Base-by-base conservation (phyloP, 2,888 invertebrate genomes). In the Crematogaster levior region DNA sequence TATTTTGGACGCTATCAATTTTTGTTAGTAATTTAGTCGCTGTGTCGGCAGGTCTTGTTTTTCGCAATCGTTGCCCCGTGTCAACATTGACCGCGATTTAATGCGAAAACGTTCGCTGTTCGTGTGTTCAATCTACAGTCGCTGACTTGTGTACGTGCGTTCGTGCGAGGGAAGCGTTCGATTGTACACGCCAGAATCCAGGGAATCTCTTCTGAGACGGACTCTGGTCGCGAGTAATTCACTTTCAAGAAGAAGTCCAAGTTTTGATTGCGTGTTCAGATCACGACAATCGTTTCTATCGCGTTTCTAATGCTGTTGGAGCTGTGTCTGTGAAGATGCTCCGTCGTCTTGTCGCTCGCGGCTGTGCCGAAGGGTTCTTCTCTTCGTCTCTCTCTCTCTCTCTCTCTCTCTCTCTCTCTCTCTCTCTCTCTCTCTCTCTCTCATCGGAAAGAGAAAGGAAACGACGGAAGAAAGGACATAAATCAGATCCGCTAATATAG, bases 181-280 rank as follows among this genome's bases (percentile, higher is more conserved):
- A 34, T 68, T 40, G 72, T 84, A 51, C 51, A 84, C 61, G 81
- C 43, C 18, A 68, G 30, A 27, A 80, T 84, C 83, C 84, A 63
- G 30, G 34, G 60, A 86, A 40, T 37, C 80, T 82, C 86, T 81
- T 74, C 83, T 48, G 74, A 84, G 86, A 82, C 75, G 82, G 73
- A 73, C 77, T 70, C 34, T 73, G 43, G 63, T 65, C 63, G 21
- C 83, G 84, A 84, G 89, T 89, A 91, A 91, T 90, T 89, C 90
- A 91, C 89, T 91, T 91, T 86, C 83, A 75, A 89, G 88, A 91
- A 90, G 90, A 91, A 91, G 88, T 89, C 89, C 86, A 90, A 90
- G 89, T 91, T 65, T 91, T 90, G 91, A 91, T 91, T 91, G 91
- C 91, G 85, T 86, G 88, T 83, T 84, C 87, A 85, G 84, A 87